phyloP scores from a whole-genome alignment of 2,797 vertebrate genomes.

The Anguilla pacifica region DNA sequence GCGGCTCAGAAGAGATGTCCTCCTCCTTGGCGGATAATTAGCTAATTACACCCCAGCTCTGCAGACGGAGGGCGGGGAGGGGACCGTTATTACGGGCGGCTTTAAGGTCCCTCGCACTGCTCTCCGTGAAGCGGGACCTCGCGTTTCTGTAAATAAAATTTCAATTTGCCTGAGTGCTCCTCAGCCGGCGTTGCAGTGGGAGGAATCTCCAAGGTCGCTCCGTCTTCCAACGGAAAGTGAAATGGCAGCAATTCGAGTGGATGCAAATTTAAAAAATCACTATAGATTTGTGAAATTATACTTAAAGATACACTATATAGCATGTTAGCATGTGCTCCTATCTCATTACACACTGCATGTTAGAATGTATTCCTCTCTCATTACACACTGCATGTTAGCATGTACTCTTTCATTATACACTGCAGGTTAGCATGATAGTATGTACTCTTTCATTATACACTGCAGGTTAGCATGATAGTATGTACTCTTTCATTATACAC shows the following conservation, averaged over 20 bases:
- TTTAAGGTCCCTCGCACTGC: not conserved
- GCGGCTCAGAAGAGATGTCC: conserved; percentile 30
- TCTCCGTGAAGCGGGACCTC: not conserved
- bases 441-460: too few species aligned
- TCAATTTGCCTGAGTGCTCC: conserved; percentile 47
- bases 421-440: too few species aligned
- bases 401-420: too few species aligned
- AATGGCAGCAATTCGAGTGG: conserved; percentile 24
- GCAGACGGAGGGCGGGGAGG: not conserved
- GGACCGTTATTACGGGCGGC: not conserved
- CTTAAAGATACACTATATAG: too few species aligned
- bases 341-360: too few species aligned
- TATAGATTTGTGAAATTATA: not conserved
- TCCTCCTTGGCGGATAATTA: conserved; percentile 35
- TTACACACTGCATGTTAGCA: too few species aligned
- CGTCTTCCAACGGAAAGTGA: conserved; percentile 23
- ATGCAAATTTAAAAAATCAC: conserved; percentile 1
- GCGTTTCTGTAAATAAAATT: conserved; percentile 12
- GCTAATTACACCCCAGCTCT: conserved; percentile 37
- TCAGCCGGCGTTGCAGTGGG: not conserved
- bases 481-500: too few species aligned
- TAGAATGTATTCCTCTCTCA: too few species aligned
- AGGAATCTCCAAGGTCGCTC: not conserved
- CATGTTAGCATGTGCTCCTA: too few species aligned
- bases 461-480: too few species aligned